Evolutionary conservation across 2,797 vertebrate species (phyloP).

Genomic region (Crax fasciolata): DNA sequence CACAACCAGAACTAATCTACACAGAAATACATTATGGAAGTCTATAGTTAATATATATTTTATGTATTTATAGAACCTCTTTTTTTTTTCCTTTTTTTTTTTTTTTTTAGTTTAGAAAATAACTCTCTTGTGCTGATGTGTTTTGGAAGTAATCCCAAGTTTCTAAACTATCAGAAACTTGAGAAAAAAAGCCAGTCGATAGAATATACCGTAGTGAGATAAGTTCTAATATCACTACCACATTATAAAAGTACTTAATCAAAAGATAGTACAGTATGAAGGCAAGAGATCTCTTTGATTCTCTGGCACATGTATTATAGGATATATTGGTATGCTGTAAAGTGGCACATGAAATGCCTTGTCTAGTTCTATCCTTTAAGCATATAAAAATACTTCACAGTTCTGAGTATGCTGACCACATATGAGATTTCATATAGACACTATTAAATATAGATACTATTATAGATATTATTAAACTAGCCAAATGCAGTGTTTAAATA

Average conservation of each 20-base stretch:
- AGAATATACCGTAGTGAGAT: conserved; percentile 1
- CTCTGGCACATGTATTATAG: not conserved
- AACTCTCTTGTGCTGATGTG: not conserved
- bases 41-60: not conserved
- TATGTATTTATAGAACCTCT: not conserved
- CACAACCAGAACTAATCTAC: not conserved
- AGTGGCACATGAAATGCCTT: conserved; percentile 26
- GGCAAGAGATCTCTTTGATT: conserved; percentile 11
- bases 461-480: not conserved
- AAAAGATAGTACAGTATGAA: conserved; percentile 16
- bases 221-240: conserved; percentile 32
- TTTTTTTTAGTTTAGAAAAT: not conserved
- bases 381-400: not conserved
- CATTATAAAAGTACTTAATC: conserved; percentile 49
- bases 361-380: not conserved
- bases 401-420: not conserved
- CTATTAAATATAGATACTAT: not conserved
- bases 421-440: not conserved
- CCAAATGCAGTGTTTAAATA: not conserved
- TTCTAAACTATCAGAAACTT: conserved; percentile 30
- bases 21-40: not conserved
- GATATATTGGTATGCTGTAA: conserved; percentile 30
- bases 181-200: not conserved
- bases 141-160: not conserved
- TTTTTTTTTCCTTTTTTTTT: not conserved